These are phyloP conservation scores for Hyles lineata DNA, from an alignment of 2,888 invertebrate genomes.

Conservation along the genomic window DNA sequence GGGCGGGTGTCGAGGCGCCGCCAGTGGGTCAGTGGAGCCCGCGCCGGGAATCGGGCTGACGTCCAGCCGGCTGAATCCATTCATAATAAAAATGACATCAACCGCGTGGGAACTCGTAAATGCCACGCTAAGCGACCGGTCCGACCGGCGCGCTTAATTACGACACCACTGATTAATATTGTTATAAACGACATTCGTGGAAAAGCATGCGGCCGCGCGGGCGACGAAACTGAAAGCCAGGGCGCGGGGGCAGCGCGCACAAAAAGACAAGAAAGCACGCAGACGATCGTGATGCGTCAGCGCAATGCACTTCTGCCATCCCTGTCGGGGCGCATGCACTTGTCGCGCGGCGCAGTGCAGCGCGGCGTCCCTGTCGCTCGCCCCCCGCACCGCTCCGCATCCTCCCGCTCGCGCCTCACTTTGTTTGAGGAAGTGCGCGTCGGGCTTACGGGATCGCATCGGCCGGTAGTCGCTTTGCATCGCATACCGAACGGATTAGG, in stretches of 20 bases:
- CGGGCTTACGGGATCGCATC: constrained; percentile 66
- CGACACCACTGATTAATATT: constrained; percentile 69
- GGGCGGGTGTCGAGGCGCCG: constrained; percentile 60
- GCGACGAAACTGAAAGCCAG: constrained; percentile 73
- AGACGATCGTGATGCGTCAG: constrained; percentile 79
- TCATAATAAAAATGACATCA: constrained; percentile 82
- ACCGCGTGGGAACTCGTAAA: constrained; percentile 81
- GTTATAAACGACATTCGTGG: constrained; percentile 65
- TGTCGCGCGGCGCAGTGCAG: constrained; percentile 55
- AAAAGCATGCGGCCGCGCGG: constrained; percentile 56
- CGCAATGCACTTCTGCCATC: constrained; percentile 74
- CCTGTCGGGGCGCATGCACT: constrained; percentile 61
- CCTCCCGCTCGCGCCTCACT: constrained; percentile 49
- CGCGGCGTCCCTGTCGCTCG: constrained; percentile 45
- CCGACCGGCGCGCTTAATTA: constrained; percentile 76
- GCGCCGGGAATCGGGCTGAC: constrained; percentile 55
- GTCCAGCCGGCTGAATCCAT: constrained; percentile 66
- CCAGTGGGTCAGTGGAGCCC: constrained; percentile 76
- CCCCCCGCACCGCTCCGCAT: constrained; percentile 45
- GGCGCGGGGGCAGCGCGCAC: constrained; percentile 56
- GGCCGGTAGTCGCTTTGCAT: constrained; percentile 68
- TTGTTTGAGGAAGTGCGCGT: constrained; percentile 75
- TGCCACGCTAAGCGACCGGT: constrained; percentile 74
- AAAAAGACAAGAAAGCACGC: constrained; percentile 69
- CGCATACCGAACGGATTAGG: constrained; percentile 71